Conservation (phyloP, 2,113 vertebrate species). For the Ailurus styani region DNA sequence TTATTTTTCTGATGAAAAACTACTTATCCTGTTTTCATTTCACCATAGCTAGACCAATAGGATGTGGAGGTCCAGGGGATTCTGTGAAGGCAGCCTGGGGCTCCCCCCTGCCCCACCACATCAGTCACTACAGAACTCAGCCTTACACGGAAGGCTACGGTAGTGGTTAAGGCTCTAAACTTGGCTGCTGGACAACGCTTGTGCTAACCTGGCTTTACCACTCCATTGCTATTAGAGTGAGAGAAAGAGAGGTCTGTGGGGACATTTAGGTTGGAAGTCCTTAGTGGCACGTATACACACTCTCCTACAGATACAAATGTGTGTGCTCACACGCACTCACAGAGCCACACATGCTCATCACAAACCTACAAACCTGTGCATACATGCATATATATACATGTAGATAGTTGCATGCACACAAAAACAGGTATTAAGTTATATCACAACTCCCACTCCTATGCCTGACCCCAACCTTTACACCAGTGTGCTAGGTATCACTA, state of each 20-base stretch:
- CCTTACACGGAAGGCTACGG: not conserved
- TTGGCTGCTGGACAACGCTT: not conserved
- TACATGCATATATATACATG: not conserved
- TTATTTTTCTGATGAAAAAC: not conserved
- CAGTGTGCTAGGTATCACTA: not conserved
- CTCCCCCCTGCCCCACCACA: not conserved
- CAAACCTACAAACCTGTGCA: not conserved
- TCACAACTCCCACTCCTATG: not conserved
- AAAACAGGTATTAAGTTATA: not conserved
- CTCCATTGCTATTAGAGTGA: not conserved
- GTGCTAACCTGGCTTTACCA: not conserved
- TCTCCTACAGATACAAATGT: not conserved
- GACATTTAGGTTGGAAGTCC: not conserved
- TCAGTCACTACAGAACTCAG: not conserved
- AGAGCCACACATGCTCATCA: too few relatives aligned
- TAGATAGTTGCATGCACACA: not conserved
- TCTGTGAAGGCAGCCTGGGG: not conserved
- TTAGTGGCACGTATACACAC: rapidly evolving
- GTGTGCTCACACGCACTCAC: not conserved
- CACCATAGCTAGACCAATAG: not conserved
- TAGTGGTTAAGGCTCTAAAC: not conserved
- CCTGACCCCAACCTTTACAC: not conserved
- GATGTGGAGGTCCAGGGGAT: not conserved
- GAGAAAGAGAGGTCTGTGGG: not conserved
- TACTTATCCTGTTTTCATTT: not conserved